Conservation (phyloP, 2,113 vertebrate species). For the Phaethornis superciliosus region DNA sequence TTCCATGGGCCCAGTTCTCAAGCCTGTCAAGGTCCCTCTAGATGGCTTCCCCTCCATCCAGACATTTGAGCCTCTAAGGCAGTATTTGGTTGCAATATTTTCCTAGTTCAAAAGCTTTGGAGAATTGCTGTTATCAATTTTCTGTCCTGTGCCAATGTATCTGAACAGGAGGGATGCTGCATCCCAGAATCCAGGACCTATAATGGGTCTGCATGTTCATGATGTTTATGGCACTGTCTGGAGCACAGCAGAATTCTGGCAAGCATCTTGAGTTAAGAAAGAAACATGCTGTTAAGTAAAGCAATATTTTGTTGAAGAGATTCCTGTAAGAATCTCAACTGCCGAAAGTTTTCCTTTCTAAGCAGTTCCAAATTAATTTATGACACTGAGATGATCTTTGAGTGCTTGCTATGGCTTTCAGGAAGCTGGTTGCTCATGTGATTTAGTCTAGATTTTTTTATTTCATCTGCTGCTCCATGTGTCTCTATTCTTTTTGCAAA, state of each 20-base stretch:
- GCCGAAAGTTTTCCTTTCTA: neutral
- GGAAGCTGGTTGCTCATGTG: neutral
- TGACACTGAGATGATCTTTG: neutral
- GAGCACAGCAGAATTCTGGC: conserved; percentile 9
- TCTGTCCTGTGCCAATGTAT: neutral
- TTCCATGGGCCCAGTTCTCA: no score
- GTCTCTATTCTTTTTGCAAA: neutral
- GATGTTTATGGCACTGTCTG: conserved; percentile 15
- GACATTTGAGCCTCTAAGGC: conserved; percentile 1
- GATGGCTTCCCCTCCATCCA: no score
- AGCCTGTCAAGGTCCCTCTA: no score
- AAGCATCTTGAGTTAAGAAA: neutral
- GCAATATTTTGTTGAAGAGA: neutral
- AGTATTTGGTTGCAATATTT: neutral
- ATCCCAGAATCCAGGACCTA: neutral
- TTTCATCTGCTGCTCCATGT: neutral
- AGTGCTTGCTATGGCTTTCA: conserved; percentile 8
- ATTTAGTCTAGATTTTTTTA: neutral
- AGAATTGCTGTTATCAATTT: conserved; percentile 36
- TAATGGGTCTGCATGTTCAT: neutral
- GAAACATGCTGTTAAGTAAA: neutral
- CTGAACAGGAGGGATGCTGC: neutral
- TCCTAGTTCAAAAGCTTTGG: neutral
- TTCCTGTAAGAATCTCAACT: neutral
- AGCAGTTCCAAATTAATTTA: conserved; percentile 26